A percentile compares a stretch with the other conserved stretches of the same genome.
Evolutionary conservation across 1,140 invertebrate genomes (phyloP).

Genomic region (Holotrichia oblita): DNA sequence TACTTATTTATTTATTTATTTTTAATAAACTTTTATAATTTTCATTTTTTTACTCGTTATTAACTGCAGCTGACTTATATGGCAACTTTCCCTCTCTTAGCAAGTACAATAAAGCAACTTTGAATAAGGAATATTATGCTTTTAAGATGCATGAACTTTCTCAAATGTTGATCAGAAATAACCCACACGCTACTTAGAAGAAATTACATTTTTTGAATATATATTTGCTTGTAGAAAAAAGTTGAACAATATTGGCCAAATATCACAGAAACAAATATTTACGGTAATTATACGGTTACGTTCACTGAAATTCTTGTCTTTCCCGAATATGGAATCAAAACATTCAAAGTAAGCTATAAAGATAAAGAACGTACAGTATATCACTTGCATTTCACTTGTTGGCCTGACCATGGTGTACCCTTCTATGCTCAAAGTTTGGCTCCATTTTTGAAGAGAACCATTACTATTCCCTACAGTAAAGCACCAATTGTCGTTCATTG

Average conservation of each 20-base stretch:
- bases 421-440: constrained; percentile 67
- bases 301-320: constrained; percentile 62
- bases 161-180: no score
- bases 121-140: not conserved
- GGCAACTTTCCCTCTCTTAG: no score
- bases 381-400: constrained; percentile 66
- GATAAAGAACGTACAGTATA: not conserved
- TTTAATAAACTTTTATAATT: no score
- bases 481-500: constrained; percentile 68
- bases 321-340: constrained; percentile 65
- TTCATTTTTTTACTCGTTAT: no score
- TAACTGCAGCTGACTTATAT: no score
- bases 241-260: constrained; percentile 23
- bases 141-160: not conserved
- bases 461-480: constrained; percentile 62
- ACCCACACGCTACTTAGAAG: no score
- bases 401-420: constrained; percentile 73
- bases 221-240: constrained; percentile 19
- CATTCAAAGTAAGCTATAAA: constrained; percentile 62
- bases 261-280: constrained; percentile 2
- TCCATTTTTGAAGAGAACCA: constrained; percentile 66
- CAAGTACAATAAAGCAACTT: not conserved
- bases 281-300: constrained; percentile 53
- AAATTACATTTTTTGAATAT: not conserved
- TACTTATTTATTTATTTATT: no score